Percentiles rank a stretch among this genome's conserved stretches.
Evolutionary conservation across 2,888 invertebrate species (phyloP).

Genomic region (Drosophila mayaguana): DNA sequence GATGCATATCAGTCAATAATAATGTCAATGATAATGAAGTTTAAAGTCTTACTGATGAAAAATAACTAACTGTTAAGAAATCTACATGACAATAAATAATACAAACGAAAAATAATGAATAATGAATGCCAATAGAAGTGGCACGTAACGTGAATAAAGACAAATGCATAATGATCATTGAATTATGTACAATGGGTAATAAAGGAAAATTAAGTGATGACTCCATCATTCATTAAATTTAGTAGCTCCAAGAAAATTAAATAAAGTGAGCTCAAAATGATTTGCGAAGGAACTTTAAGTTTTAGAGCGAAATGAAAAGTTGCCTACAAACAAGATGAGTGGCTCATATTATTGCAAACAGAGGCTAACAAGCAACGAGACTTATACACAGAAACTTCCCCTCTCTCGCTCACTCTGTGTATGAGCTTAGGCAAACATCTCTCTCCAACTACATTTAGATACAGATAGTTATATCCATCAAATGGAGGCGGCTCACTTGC

Average conservation of each 20-base stretch:
- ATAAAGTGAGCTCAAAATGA: conserved; percentile 6
- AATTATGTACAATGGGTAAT: not conserved
- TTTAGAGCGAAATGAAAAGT: conserved; percentile 4
- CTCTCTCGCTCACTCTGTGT: not conserved
- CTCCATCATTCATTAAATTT: not conserved
- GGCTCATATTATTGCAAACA: conserved; percentile 6
- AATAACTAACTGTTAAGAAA: too few relatives aligned
- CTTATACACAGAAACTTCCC: not conserved
- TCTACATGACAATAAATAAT: not conserved
- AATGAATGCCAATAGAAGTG: not conserved
- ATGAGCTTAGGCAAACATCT: conserved; percentile 24
- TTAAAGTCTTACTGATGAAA: too few relatives aligned
- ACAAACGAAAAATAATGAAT: not conserved
- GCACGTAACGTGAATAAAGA: too few relatives aligned
- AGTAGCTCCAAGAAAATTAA: not conserved
- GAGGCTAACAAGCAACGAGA: conserved; percentile 8
- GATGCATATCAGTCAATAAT: too few relatives aligned
- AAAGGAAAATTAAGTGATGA: not conserved
- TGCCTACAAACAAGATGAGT: conserved; percentile 1
- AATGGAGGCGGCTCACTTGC: conserved; percentile 12
- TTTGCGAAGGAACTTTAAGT: conserved; percentile 9
- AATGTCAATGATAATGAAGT: too few relatives aligned
- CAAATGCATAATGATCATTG: not conserved
- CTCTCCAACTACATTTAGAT: conserved; percentile 11
- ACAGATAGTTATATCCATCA: conserved; percentile 29